Evolutionary conservation across 2,888 invertebrate species (phyloP).

Genomic region (Ormyrus labotus): DNA sequence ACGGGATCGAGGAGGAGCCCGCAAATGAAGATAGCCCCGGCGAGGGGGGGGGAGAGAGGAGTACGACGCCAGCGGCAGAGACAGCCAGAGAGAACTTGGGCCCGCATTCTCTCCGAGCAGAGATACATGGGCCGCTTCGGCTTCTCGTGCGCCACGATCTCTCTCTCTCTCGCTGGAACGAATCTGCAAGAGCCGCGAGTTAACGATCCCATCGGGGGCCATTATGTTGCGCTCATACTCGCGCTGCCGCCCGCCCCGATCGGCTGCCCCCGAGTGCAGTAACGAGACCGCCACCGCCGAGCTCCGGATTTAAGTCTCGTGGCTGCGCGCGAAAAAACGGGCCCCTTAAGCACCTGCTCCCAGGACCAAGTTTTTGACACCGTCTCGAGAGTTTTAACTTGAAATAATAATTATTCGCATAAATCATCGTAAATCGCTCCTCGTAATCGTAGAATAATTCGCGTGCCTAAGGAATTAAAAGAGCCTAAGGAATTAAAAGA

Average conservation of each 20-base stretch:
- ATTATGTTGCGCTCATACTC: constrained; percentile 8
- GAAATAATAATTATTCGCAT: no score
- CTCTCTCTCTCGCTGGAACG: constrained; percentile 49
- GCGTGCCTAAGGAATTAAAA: no score
- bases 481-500: not conserved
- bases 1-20: not conserved
- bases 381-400: no score
- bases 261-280: not conserved
- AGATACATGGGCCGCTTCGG: constrained; percentile 36
- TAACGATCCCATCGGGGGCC: constrained; percentile 60
- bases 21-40: constrained; percentile 49
- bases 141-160: constrained; percentile 38
- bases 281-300: not conserved
- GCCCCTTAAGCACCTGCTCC: no score
- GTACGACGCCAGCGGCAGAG: constrained; percentile 45
- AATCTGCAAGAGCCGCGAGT: constrained; percentile 59
- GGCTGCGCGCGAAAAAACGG: no score
- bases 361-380: no score
- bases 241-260: not conserved
- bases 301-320: no score
- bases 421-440: not conserved
- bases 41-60: constrained; percentile 4
- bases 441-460: not conserved
- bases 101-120: constrained; percentile 39
- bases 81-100: constrained; percentile 46